Evolutionary conservation across 2,113 vertebrate genomes (phyloP), one percentile per base, ranked within the genome.

Genomic region (Aegotheles bennettii): DNA sequence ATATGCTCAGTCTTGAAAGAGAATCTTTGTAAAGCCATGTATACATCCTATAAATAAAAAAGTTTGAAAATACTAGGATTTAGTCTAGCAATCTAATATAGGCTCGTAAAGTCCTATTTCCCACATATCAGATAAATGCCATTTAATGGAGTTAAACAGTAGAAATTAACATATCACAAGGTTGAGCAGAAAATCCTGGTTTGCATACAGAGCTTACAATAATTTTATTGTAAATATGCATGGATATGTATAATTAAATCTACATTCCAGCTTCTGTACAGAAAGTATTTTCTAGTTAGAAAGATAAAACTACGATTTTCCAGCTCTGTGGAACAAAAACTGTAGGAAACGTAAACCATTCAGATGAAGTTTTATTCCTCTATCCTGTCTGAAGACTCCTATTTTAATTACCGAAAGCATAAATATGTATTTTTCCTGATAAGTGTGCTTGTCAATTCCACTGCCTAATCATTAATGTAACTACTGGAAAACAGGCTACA

Each of bases 1-100:
- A 99, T 99, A 95, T 99, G 99, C 31, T 99, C 99, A 25, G 98
- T 98, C 93, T 99, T 99, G 92, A 99, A 99, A 69, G 97, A 98
- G 95, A 99, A 99, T 84, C 96, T 98, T 94, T 99, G 98, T 93
- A 99, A 98, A 93, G 99, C 99, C 93, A 98, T 98, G 87, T 99
- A 99, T 17, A 99, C 97, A 95, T 99, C 99, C 99, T 99, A 94
- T 9, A 81, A 90, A 73, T 3, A 82, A 38, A 51, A n/a, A 17
- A 43, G 24, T 3, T 8, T 73, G 14, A 63, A 67, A 48, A 78
- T 2, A 42, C 3, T 17, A 65, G 4, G 3, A 79, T 54, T 92
- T 84, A 42, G 84, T 31, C 19, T 23, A 85, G 13, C 6, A 51
- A 56, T 29, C 25, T 17, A 57, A 50, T 31, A 76, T 0, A 48